Evolutionary conservation across 1,140 invertebrate species (phyloP).

Genomic region (Tribolium castaneum): DNA sequence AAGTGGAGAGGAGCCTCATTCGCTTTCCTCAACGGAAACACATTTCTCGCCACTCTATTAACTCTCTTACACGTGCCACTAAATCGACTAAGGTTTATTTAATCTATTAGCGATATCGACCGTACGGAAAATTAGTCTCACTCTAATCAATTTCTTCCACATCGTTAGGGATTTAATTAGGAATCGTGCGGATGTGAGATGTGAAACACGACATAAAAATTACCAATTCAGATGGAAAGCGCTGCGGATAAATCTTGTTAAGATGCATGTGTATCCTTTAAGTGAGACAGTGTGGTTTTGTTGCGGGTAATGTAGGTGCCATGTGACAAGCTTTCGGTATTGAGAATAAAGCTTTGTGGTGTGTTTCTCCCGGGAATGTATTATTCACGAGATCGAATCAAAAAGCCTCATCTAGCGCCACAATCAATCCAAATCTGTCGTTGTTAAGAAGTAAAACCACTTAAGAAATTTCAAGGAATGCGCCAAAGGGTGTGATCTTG

Average conservation of each 20-base stretch:
- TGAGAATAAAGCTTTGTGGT: background rate
- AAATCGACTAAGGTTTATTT: constrained; percentile 49
- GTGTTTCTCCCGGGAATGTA: background rate
- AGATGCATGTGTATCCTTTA: constrained; percentile 14
- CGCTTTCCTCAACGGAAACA: constrained; percentile 42
- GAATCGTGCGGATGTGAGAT: too few species aligned
- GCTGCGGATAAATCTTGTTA: constrained; percentile 1
- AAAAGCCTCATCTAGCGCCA: background rate
- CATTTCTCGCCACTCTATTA: constrained; percentile 50
- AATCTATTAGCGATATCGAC: constrained; percentile 46
- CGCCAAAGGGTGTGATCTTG: too few species aligned
- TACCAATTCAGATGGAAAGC: background rate
- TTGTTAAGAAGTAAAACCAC: too few species aligned
- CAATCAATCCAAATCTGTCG: background rate
- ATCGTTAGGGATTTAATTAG: constrained; percentile 1
- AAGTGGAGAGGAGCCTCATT: constrained; percentile 11
- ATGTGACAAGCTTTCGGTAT: background rate
- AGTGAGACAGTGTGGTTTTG: constrained; percentile 15
- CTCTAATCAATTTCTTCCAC: constrained; percentile 15
- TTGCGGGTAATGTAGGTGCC: constrained; percentile 16
- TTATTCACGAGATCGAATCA: constrained; percentile 20
- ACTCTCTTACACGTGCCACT: constrained; percentile 45
- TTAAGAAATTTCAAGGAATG: too few species aligned
- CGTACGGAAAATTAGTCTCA: constrained; percentile 27
- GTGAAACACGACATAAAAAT: background rate